These are phyloP conservation scores for Pogonophryne albipinna DNA, from an alignment of 2,797 vertebrate genomes.

Conservation along the genomic window DNA sequence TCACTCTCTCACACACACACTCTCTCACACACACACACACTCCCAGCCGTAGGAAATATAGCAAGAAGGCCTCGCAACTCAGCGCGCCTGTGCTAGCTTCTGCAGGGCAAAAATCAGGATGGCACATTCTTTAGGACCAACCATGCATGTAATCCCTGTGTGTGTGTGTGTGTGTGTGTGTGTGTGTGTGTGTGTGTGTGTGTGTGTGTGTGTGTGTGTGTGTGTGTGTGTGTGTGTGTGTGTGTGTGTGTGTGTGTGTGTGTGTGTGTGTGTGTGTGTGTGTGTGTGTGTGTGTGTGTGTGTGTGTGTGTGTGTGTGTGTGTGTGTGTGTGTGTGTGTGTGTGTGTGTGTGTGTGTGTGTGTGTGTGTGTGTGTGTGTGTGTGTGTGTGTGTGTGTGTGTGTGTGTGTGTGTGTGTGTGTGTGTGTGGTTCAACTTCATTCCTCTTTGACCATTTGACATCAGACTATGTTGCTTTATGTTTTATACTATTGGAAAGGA, in stretches of 20 bases:
- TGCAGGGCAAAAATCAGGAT: slow-evolving; percentile 68
- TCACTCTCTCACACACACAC: not conserved
- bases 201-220: slow-evolving; percentile 5
- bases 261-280: slow-evolving; percentile 18
- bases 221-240: too few species aligned
- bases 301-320: slow-evolving; percentile 1
- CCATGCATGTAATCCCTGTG: slow-evolving; percentile 66
- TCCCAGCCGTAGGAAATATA: slow-evolving; percentile 23
- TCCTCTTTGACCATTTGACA: not conserved
- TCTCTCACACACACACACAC: too few species aligned
- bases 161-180: slow-evolving; percentile 4
- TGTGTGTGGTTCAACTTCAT: slow-evolving; percentile 1
- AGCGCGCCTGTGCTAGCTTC: slow-evolving; percentile 48
- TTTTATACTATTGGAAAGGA: too few species aligned
- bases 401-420: not conserved
- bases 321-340: slow-evolving; percentile 5
- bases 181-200: slow-evolving; percentile 19
- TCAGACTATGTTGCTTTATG: not conserved
- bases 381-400: slow-evolving; percentile 5
- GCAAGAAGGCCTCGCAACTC: slow-evolving; percentile 51
- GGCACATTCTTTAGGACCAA: slow-evolving; percentile 69
- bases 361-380: slow-evolving; percentile 4
- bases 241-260: slow-evolving; percentile 5
- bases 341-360: not conserved
- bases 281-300: slow-evolving; percentile 4